Conservation (phyloP, 2,888 invertebrate genomes). For the Hydriomena furcata region DNA sequence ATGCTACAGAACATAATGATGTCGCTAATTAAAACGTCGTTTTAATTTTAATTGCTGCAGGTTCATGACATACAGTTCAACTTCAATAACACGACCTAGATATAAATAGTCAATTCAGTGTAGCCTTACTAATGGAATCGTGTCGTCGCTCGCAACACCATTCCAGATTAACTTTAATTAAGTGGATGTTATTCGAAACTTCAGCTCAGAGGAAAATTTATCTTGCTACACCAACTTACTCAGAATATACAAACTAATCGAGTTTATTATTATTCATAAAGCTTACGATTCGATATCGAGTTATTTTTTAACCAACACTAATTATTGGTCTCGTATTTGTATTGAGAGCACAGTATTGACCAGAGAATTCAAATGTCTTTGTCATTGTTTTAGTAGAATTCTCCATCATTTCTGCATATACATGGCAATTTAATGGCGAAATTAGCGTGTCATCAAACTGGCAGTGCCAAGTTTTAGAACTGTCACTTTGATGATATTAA, state of each 20-base stretch:
- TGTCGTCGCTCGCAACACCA: slow-evolving; percentile 66
- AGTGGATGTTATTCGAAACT: slow-evolving; percentile 75
- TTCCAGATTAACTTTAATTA: slow-evolving; percentile 78
- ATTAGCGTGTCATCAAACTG: no score
- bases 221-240: slow-evolving; percentile 56
- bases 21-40: slow-evolving; percentile 12
- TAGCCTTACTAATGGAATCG: slow-evolving; percentile 70
- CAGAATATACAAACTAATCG: slow-evolving; percentile 28
- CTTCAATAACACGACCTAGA: slow-evolving; percentile 50
- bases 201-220: slow-evolving; percentile 60
- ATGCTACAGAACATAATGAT: no score
- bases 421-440: no score
- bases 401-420: no score
- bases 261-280: slow-evolving; percentile 29
- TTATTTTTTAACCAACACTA: slow-evolving; percentile 12
- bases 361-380: background rate
- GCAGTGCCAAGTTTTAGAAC: no score
- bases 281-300: slow-evolving; percentile 13
- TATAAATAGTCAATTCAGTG: slow-evolving; percentile 52
- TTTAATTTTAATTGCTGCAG: slow-evolving; percentile 36
- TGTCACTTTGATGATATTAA: no score
- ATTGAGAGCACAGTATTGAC: background rate
- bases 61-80: slow-evolving; percentile 45
- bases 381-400: no score
- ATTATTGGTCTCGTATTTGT: background rate